Evolutionary conservation across 1,140 invertebrate genomes (phyloP).

Genomic region (Mamestra configurata): DNA sequence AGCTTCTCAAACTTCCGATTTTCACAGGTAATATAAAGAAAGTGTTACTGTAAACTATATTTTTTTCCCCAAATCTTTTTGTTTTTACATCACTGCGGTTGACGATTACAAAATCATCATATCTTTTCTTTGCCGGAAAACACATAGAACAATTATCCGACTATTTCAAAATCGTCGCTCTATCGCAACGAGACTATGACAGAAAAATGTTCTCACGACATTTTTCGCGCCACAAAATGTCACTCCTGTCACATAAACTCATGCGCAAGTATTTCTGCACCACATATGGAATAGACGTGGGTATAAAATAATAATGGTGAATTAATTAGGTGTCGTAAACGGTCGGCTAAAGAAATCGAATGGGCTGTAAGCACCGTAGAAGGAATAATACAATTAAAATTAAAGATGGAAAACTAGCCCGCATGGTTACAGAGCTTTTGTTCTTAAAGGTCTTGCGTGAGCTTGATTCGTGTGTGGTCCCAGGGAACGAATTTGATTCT

Average conservation of each 20-base stretch:
- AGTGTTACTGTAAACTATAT: too few relatives aligned
- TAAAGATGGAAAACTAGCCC: neutral
- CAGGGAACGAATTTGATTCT: neutral
- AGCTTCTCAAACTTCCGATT: too few relatives aligned
- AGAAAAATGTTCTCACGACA: constrained; percentile 32
- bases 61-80: too few relatives aligned
- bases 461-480: neutral
- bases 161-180: constrained; percentile 5
- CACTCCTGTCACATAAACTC: constrained; percentile 12
- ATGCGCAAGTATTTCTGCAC: neutral
- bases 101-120: neutral
- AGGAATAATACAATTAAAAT: neutral
- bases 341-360: neutral
- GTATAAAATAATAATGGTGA: constrained; percentile 11
- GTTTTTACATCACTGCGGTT: neutral
- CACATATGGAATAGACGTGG: constrained; percentile 21
- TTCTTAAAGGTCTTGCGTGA: neutral
- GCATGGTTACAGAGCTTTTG: neutral
- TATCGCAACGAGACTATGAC: constrained; percentile 5
- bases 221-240: constrained; percentile 21
- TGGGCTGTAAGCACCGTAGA: neutral
- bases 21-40: too few relatives aligned
- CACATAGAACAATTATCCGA: constrained; percentile 19
- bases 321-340: constrained; percentile 23
- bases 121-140: neutral